Evolutionary conservation across 92 coral and sea anemone species (phyloP), one percentile per base, ranked within the genome.

Genomic region (Epizoanthus rinbou): DNA sequence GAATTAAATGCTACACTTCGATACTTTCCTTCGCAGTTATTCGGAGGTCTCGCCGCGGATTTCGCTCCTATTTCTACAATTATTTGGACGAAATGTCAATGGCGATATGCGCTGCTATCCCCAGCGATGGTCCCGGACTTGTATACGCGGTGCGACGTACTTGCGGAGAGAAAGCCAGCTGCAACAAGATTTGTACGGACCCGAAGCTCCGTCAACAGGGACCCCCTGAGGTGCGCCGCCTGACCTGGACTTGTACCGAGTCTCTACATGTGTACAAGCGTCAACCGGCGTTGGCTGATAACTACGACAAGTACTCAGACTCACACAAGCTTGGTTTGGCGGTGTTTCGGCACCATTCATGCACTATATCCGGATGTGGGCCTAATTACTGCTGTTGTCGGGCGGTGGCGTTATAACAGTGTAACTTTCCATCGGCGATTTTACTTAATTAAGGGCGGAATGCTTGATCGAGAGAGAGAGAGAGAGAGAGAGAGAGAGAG

Each of bases 301-400:
- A 95, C 64, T 95, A 91, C 73, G 98, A 95, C 68, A 89, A 91
- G 52, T 86, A 95, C 75, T 84, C 92, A 8, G 98, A 95, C 87
- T 95, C 98, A 71, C 94, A 89, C 75, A 93, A 93, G 74, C 92
- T 95, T 50, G 98, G 98, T 10, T 81, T 95, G 76, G 98, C 98
- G 47, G 98, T 95, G 35, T 95, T 84, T 83, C 89, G 98, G 22
- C 97, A 95, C 53, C 91, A 95, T 31, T 95, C 98, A 11, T 95
- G 98, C 69, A 89, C 86, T 0, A 89, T 91, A 56, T 81, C 89
- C 14, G 89, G 87, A 5, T 95, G 98, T 84, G 98, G 98, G 0
- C 98, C 98, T 10, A 95, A 93, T 84, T 95, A 93, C 82, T 95
- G 98, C 50, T 95, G 97, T 71, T 95, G 98, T 57, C 81, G 90